Conservation (phyloP, 1,140 invertebrate species). For the Aleiodes sp. region DNA sequence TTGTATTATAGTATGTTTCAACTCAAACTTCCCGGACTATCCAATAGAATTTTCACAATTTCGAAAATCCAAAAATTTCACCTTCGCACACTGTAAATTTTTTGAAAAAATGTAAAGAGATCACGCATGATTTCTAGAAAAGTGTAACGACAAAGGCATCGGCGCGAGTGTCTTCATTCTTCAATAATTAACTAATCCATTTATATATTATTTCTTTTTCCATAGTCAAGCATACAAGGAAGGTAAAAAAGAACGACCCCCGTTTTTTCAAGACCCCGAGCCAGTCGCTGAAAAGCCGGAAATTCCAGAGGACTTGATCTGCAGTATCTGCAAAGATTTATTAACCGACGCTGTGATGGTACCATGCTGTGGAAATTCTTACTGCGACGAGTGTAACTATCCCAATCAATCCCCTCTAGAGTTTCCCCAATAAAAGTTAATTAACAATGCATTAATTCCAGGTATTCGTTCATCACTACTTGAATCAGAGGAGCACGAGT, state of each 20-base stretch:
- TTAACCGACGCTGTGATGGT: slow-evolving; percentile 95
- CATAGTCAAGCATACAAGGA: slow-evolving; percentile 82
- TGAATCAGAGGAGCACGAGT: slow-evolving; percentile 94
- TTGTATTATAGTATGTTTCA: too few species aligned
- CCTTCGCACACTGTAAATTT: too few species aligned
- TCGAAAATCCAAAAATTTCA: too few species aligned
- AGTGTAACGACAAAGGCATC: too few species aligned
- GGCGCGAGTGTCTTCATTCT: too few species aligned
- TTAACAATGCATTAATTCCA: too few species aligned
- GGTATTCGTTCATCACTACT: slow-evolving; percentile 87
- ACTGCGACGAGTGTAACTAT: slow-evolving; percentile 96
- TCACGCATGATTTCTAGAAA: too few species aligned
- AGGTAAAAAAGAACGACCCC: slow-evolving; percentile 75
- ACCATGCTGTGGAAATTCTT: slow-evolving; percentile 96
- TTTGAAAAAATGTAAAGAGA: too few species aligned
- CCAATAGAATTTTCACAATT: too few species aligned
- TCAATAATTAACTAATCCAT: not conserved
- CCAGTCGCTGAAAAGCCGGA: slow-evolving; percentile 72
- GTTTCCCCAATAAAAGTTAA: too few species aligned
- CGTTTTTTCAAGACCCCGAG: slow-evolving; percentile 71
- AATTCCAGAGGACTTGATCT: slow-evolving; percentile 91
- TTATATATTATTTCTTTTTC: slow-evolving; percentile 40
- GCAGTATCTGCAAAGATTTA: slow-evolving; percentile 92
- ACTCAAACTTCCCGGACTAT: too few species aligned
- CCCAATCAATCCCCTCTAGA: too few species aligned